These are phyloP conservation scores for Cyanocitta stelleri DNA, from an alignment of 2,113 vertebrate genomes.

Conservation along the genomic window DNA sequence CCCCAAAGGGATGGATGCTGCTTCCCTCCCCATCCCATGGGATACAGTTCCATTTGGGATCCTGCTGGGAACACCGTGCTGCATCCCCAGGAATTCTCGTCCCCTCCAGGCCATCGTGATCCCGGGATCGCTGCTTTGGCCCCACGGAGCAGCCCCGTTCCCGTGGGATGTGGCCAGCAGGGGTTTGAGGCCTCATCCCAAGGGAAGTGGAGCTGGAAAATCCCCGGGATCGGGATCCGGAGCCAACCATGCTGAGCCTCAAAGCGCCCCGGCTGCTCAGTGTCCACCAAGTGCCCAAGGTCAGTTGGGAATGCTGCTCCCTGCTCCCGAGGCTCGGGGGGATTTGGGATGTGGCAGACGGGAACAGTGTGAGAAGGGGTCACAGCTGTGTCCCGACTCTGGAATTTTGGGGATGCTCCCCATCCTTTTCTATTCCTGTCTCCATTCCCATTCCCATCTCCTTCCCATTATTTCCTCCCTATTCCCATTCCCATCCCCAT, in stretches of 20 bases:
- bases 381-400: background rate
- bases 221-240: background rate
- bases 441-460: too few species aligned
- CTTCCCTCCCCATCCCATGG: background rate
- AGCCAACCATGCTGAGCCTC: conserved; percentile 76
- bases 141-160: background rate
- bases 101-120: background rate
- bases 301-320: conserved; percentile 60
- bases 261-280: conserved; percentile 80
- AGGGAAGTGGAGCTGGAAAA: background rate
- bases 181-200: background rate
- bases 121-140: rapidly evolving
- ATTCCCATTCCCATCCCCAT: background rate
- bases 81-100: rapidly evolving
- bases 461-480: background rate
- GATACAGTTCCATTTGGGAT: background rate
- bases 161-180: rapidly evolving
- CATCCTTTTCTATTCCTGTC: too few species aligned
- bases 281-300: conserved; percentile 88
- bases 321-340: rapidly evolving
- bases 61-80: rapidly evolving
- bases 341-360: background rate
- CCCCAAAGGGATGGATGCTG: rapidly evolving
- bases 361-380: rapidly evolving
- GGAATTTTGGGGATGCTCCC: rapidly evolving